These are phyloP conservation scores for Recurvirostra avosetta DNA, from an alignment of 2,113 vertebrate species.

Conservation along the genomic window DNA sequence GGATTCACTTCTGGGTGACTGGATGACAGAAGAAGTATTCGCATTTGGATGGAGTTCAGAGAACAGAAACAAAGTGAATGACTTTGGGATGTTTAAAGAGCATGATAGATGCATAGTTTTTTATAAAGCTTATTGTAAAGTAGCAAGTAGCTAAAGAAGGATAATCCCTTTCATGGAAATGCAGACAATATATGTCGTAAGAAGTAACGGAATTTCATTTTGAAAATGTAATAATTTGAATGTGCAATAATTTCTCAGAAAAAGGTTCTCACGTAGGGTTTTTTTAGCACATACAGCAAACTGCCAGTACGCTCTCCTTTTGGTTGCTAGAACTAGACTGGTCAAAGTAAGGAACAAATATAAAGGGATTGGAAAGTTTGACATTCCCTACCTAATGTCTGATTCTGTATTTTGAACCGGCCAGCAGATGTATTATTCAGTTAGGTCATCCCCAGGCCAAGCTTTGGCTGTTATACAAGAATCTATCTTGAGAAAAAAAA, in stretches of 20 bases:
- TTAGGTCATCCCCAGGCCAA: constrained; percentile 49
- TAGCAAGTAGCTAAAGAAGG: constrained; percentile 17
- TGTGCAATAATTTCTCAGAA: not conserved
- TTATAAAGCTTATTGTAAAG: constrained; percentile 1
- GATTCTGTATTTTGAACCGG: not conserved
- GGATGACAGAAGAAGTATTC: not conserved
- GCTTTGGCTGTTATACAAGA: constrained; percentile 28
- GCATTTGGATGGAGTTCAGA: constrained; percentile 47
- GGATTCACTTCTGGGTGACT: not conserved
- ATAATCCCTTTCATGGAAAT: constrained; percentile 16
- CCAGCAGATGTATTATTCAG: constrained; percentile 33
- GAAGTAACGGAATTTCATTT: constrained; percentile 14
- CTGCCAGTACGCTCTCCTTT: not conserved
- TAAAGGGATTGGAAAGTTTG: not conserved
- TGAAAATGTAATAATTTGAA: not conserved
- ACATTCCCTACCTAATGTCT: not conserved
- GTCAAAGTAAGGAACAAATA: not conserved
- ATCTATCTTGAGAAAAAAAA: not conserved
- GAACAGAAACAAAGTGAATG: not conserved
- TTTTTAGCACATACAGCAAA: not conserved
- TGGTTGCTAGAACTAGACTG: not conserved
- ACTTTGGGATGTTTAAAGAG: not conserved
- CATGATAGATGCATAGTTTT: not conserved
- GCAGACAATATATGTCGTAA: not conserved
- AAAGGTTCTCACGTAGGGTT: not conserved